phyloP scores from a whole-genome alignment of 2,888 invertebrate genomes.

The Polymixis flavicincta region DNA sequence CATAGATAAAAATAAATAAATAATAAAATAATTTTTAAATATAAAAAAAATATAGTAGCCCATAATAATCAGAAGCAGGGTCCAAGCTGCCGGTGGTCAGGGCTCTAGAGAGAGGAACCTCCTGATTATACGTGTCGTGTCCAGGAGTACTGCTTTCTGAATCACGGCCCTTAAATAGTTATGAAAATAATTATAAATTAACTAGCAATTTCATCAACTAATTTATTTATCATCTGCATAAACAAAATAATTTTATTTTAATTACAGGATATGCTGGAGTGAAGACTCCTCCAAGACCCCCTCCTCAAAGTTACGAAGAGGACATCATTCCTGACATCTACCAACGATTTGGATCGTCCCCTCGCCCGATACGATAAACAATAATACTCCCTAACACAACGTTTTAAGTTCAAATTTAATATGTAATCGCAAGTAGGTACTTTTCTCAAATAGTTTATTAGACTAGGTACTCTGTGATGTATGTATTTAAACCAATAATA shows the following conservation, averaged over 20 bases:
- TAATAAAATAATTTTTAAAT: too few species aligned
- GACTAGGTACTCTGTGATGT: conserved; percentile 36
- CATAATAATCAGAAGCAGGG: too few species aligned
- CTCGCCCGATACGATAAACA: conserved; percentile 47
- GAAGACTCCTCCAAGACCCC: conserved; percentile 54
- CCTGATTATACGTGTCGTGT: too few species aligned
- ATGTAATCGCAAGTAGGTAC: conserved; percentile 10
- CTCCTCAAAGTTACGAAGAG: conserved; percentile 36
- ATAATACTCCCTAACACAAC: conserved; percentile 17
- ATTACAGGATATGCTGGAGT: conserved; percentile 66
- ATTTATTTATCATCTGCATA: neutral
- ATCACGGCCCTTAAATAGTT: too few species aligned
- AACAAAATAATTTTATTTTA: neutral
- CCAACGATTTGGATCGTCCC: conserved; percentile 67
- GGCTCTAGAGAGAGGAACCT: too few species aligned
- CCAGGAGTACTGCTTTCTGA: too few species aligned
- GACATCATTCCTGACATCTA: conserved; percentile 70
- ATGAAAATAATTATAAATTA: too few species aligned
- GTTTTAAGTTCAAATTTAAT: conserved; percentile 19
- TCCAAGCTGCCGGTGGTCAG: too few species aligned
- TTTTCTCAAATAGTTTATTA: conserved; percentile 15
- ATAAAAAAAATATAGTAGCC: too few species aligned
- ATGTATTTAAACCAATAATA: conserved; percentile 20
- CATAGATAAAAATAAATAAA: neutral
- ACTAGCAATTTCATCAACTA: too few species aligned